phyloP scores from a whole-genome alignment of 2,113 vertebrate genomes.

The Ia io region DNA sequence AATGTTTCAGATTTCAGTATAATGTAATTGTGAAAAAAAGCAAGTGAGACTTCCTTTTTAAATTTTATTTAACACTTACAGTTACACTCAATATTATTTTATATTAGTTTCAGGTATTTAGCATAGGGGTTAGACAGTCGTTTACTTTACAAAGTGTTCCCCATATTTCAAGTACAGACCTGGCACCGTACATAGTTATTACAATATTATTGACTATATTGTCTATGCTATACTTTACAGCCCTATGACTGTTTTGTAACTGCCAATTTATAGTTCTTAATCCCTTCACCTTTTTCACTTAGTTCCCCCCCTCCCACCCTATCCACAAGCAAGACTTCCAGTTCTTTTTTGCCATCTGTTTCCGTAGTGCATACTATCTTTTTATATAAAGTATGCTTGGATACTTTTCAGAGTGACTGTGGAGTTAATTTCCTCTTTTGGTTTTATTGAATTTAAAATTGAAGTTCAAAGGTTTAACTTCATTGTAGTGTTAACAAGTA shows the following conservation, averaged over 20 bases:
- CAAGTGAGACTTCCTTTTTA: background rate
- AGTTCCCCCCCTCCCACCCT: background rate
- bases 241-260: background rate
- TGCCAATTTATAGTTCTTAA: background rate
- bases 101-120: background rate
- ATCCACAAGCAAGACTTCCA: background rate
- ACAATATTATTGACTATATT: background rate
- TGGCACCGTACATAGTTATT: background rate
- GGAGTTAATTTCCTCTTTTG: background rate
- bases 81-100: background rate
- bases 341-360: background rate
- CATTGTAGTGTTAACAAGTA: constrained; percentile 20
- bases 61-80: background rate
- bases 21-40: background rate
- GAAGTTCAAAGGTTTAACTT: constrained; percentile 21
- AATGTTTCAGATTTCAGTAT: background rate
- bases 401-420: background rate
- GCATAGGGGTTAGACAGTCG: background rate
- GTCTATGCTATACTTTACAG: background rate
- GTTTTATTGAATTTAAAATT: constrained; percentile 12
- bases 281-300: background rate
- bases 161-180: background rate
- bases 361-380: background rate
- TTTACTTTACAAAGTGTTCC: background rate
- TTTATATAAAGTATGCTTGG: background rate